A percentile compares a stretch with the other conserved stretches of the same genome.
phyloP scores from a whole-genome alignment of 2,888 invertebrate genomes.

The Lottia scabra region DNA sequence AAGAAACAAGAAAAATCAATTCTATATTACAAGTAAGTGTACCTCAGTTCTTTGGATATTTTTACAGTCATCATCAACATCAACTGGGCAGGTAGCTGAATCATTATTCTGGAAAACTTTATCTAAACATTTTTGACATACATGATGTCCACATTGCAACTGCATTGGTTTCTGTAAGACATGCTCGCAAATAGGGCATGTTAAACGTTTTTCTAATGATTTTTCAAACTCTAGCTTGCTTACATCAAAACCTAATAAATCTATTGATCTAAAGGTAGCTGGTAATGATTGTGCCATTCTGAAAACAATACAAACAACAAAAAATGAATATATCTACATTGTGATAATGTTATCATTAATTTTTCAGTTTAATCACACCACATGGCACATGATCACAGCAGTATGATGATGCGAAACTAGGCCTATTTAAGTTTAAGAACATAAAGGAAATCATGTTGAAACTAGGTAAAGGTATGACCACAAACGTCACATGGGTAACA shows the following conservation, averaged over 20 bases:
- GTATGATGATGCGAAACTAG: too few relatives aligned
- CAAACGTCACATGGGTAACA: too few relatives aligned
- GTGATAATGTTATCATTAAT: too few relatives aligned
- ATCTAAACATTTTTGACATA: constrained; percentile 37
- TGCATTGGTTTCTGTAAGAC: neutral
- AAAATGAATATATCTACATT: too few relatives aligned
- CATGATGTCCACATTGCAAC: neutral
- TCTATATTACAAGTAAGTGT: neutral
- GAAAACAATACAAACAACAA: too few relatives aligned
- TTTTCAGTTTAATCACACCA: too few relatives aligned
- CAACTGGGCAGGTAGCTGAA: constrained; percentile 41
- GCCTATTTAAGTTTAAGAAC: too few relatives aligned
- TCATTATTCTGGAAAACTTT: constrained; percentile 27
- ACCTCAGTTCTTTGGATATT: neutral
- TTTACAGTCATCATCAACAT: constrained; percentile 27
- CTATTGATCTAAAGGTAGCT: neutral
- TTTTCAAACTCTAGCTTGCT: neutral
- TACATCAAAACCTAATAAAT: neutral
- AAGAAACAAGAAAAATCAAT: neutral
- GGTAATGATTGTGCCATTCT: neutral
- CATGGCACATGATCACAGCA: too few relatives aligned
- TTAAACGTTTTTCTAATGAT: neutral
- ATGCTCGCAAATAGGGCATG: neutral
- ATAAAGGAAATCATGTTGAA: too few relatives aligned
- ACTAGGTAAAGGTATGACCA: too few relatives aligned